Base-by-base conservation (phyloP, 2,888 invertebrate genomes). In the Malthinus seriepunctatus region DNA sequence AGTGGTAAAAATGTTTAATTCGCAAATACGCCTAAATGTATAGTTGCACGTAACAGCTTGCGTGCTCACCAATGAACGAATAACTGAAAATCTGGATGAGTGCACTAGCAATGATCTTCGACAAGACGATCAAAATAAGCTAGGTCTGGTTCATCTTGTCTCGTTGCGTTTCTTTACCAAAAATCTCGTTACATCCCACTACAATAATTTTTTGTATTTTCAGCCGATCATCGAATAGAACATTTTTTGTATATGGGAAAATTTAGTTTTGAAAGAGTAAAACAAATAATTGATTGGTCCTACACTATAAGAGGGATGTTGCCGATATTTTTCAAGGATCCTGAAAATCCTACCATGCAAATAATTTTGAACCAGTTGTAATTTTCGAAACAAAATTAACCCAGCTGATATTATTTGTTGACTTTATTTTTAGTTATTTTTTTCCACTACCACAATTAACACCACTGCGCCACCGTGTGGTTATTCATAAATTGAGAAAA, bases 391-490 rank as follows among this genome's bases (percentile, higher is more conserved):
- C 1, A 10, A 10, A 35, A 9, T 10, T 35, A 5, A 35, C 1
- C 9, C 35, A 35, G 35, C 9, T n/a, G 11, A 8, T 10, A 35
- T 9, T 35, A 5, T 38, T 12, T 38, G 3, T 10, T 4, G 11
- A 35, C 11, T 8, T 37, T 12, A 8, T 4, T 37, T 42, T 15
- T 3, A 42, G 39, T 3, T 42, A 42, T 7, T 23, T 42, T 23
- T 42, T 42, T 42, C 39, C 15, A 1, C 23, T 42, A 23, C 39
- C 39, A 42, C 14, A 42, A 42, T n/a, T 42, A 23, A 42, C 39
- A 23, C 10, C 15, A 15, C n/a, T 6, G 2, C 14, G 12, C 12
- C 23, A 23, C 9, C 39, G 15, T 15, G 39, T 42, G n/a, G 8
- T 3, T n/a, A 9, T 42, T 15, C 9, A 15, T n/a, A 42, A 42